Conservation (phyloP, 2,113 vertebrate genomes). For the Malurus alboscapulatus region DNA sequence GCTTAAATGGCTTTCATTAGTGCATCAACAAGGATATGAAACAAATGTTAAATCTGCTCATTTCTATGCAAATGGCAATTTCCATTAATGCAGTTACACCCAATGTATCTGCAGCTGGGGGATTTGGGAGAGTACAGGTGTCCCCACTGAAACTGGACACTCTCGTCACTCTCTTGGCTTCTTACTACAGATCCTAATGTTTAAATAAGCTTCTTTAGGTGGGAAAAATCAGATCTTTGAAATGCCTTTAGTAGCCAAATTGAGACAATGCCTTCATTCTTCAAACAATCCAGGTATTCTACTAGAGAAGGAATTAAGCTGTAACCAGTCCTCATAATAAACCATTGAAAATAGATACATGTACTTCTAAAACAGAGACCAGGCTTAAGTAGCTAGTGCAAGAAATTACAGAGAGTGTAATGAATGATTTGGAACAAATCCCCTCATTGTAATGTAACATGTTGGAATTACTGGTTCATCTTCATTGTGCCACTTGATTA, state of each 20-base stretch:
- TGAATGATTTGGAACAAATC: not conserved
- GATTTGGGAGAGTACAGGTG: not conserved
- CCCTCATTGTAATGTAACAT: not conserved
- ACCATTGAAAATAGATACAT: slow-evolving; percentile 54
- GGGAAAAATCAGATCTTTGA: not conserved
- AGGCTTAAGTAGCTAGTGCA: slow-evolving; percentile 47
- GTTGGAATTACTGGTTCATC: not conserved
- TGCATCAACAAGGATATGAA: slow-evolving; percentile 48
- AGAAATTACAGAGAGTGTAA: not conserved
- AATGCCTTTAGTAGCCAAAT: not conserved
- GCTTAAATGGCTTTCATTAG: slow-evolving; percentile 60
- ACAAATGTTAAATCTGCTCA: not conserved
- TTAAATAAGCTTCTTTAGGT: not conserved
- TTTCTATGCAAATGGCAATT: not conserved
- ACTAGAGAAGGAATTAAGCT: slow-evolving; percentile 50
- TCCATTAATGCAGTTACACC: not conserved
- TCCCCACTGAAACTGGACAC: not conserved
- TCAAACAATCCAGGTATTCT: not conserved
- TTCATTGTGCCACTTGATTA: slow-evolving; percentile 8
- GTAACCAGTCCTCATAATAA: slow-evolving; percentile 45
- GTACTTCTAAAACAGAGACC: slow-evolving; percentile 19
- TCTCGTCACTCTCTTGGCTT: not conserved
- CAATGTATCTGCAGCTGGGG: not conserved
- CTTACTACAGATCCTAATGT: not conserved
- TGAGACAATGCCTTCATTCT: not conserved